phyloP scores from a whole-genome alignment of 2,888 invertebrate species.

The Blera fallax region DNA sequence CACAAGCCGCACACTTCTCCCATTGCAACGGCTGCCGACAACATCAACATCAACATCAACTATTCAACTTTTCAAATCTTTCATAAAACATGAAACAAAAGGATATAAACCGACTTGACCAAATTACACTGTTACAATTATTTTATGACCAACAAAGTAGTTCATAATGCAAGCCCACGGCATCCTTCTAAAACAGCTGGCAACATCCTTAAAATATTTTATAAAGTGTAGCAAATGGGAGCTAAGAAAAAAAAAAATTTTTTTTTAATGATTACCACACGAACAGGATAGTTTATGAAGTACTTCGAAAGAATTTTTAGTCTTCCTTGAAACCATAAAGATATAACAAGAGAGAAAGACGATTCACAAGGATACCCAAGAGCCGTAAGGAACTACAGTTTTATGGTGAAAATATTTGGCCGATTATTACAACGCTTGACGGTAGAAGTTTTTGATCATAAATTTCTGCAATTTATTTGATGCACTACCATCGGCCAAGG shows the following conservation, averaged over 20 bases:
- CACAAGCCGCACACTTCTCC: background rate
- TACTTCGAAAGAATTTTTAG: constrained; percentile 42
- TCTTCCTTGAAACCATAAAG: background rate
- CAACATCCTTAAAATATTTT: constrained; percentile 45
- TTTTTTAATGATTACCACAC: constrained; percentile 70
- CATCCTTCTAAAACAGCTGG: constrained; percentile 34
- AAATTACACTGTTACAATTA: constrained; percentile 29
- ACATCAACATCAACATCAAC: constrained; percentile 3
- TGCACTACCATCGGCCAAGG: constrained; percentile 47
- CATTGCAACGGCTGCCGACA: background rate
- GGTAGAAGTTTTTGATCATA: constrained; percentile 63
- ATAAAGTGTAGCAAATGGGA: constrained; percentile 44
- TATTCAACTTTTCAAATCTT: constrained; percentile 43
- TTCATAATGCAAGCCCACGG: constrained; percentile 40
- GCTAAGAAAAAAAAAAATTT: constrained; percentile 23
- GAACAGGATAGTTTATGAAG: constrained; percentile 70
- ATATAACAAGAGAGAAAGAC: background rate
- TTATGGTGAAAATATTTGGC: constrained; percentile 56
- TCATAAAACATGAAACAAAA: constrained; percentile 15
- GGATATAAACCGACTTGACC: constrained; percentile 53
- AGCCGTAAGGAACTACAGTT: constrained; percentile 42
- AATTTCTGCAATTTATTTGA: constrained; percentile 71
- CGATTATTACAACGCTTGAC: constrained; percentile 63
- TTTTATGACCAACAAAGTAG: constrained; percentile 53
- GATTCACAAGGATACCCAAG: constrained; percentile 5